Conservation (phyloP, 2,888 invertebrate genomes). For the Uropetala carovei region DNA sequence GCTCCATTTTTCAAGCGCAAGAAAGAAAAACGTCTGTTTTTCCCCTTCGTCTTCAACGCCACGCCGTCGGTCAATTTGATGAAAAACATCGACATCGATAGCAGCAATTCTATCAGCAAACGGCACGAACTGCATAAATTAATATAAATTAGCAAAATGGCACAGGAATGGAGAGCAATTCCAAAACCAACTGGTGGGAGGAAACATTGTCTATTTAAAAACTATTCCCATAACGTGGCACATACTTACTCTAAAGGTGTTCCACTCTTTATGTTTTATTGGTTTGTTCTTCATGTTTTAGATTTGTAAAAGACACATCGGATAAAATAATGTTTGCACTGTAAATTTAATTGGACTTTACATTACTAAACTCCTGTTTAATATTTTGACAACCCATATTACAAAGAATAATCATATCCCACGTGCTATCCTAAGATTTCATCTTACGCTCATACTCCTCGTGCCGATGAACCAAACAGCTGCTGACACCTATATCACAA, state of each 20-base stretch:
- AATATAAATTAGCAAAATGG: slow-evolving; percentile 61
- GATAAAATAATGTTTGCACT: not conserved
- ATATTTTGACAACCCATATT: not conserved
- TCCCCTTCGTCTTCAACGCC: slow-evolving; percentile 82
- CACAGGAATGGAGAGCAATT: slow-evolving; percentile 39
- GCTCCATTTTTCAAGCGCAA: slow-evolving; percentile 92
- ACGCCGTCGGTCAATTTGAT: slow-evolving; percentile 88
- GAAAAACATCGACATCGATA: slow-evolving; percentile 92
- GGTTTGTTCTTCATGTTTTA: slow-evolving; percentile 84
- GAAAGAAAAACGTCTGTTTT: slow-evolving; percentile 86
- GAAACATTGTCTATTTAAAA: slow-evolving; percentile 44
- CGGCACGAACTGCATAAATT: slow-evolving; percentile 84
- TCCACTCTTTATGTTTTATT: slow-evolving; percentile 84
- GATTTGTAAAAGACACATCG: not conserved
- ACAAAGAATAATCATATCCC: not conserved
- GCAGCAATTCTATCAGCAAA: slow-evolving; percentile 92
- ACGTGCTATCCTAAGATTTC: not conserved
- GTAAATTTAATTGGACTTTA: not conserved
- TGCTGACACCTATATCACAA: slow-evolving; percentile 25
- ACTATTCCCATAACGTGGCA: slow-evolving; percentile 66
- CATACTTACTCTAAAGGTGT: slow-evolving; percentile 85
- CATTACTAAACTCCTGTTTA: not conserved
- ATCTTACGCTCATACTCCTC: slow-evolving; percentile 18
- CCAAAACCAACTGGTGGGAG: not conserved
- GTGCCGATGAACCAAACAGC: not conserved